Evolutionary conservation across 2,888 invertebrate species (phyloP).

Genomic region (Nysson spinosus): DNA sequence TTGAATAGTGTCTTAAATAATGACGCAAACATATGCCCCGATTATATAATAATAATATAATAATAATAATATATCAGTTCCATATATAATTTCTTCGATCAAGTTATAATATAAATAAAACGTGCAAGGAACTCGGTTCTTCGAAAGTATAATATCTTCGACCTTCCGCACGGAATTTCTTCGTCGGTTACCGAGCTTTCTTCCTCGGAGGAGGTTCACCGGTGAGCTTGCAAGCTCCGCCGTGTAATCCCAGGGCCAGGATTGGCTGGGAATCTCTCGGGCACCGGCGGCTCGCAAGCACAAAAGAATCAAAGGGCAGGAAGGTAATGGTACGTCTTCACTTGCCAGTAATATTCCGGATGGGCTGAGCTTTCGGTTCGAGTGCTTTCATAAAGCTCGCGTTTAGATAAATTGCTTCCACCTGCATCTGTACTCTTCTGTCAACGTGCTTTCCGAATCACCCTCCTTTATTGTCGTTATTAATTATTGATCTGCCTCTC

Average conservation of each 20-base stretch:
- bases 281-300: conserved; percentile 39
- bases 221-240: conserved; percentile 17
- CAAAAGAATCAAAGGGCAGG: conserved; percentile 64
- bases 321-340: conserved; percentile 54
- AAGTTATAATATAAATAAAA: no score
- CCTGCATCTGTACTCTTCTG: conserved; percentile 30
- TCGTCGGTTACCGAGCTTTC: background rate
- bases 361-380: conserved; percentile 63
- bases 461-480: no score
- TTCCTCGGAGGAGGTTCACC: conserved; percentile 9
- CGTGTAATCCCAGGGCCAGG: conserved; percentile 28
- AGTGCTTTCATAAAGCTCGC: conserved; percentile 60
- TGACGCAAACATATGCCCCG: no score
- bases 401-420: conserved; percentile 69
- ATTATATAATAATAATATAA: no score
- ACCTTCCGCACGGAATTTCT: background rate
- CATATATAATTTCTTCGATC: no score
- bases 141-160: conserved; percentile 6
- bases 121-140: no score
- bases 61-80: no score
- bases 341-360: conserved; percentile 66
- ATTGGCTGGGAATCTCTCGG: conserved; percentile 29
- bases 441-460: no score
- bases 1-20: no score
- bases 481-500: no score